A percentile compares a stretch with the other conserved stretches of the same genome.
phyloP scores from a whole-genome alignment of 2,113 vertebrate species.

The Cynocephalus volans region DNA sequence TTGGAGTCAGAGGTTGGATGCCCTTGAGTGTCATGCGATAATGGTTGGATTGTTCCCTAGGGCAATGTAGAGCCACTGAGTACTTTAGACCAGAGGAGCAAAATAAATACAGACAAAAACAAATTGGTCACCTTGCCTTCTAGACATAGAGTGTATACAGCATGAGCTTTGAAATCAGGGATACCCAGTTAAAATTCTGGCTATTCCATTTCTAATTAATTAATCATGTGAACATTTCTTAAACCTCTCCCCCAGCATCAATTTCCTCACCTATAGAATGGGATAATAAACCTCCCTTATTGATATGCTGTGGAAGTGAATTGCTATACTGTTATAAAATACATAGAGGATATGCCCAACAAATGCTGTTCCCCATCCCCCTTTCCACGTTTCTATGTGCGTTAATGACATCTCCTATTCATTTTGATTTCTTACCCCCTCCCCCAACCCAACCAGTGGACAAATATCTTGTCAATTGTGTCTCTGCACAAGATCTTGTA shows the following conservation, averaged over 20 bases:
- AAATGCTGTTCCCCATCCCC: not conserved
- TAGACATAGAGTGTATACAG: not conserved
- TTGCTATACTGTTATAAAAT: not conserved
- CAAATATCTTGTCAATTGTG: not conserved
- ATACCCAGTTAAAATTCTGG: not conserved
- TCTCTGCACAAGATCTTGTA: not conserved
- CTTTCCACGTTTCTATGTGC: not conserved
- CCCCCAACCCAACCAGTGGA: not conserved
- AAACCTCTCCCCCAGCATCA: not conserved
- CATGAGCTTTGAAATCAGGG: conserved; percentile 48
- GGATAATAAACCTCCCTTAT: not conserved
- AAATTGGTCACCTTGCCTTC: conserved; percentile 39
- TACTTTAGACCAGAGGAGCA: conserved; percentile 5
- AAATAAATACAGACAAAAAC: conserved; percentile 58
- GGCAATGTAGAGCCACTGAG: conserved; percentile 7
- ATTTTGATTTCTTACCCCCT: not conserved
- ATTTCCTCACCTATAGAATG: not conserved
- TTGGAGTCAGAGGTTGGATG: not conserved
- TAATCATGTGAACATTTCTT: not conserved
- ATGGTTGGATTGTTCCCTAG: not conserved
- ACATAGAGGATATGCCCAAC: not conserved
- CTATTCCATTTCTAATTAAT: not conserved
- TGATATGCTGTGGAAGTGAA: not conserved
- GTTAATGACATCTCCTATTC: not conserved
- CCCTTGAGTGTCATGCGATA: not conserved